Percentiles rank a stretch among this genome's conserved stretches.
Conservation (phyloP, 2,797 vertebrate species). For the Acrossocheilus wenchowensis region DNA sequence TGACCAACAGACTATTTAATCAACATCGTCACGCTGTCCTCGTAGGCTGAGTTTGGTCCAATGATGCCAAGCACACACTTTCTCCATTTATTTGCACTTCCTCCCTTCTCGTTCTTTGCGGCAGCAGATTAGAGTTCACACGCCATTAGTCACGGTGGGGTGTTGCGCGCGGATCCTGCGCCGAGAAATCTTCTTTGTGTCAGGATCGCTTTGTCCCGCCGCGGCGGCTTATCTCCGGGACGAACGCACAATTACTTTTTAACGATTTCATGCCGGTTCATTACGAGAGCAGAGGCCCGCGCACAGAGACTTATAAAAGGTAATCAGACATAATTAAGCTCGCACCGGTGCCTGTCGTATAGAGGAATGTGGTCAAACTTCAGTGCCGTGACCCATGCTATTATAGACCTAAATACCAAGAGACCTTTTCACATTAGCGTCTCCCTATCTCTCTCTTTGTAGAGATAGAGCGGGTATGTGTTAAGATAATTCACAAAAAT, state of each 20-base stretch:
- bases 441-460: not conserved
- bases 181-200: slow-evolving; percentile 75
- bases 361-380: slow-evolving; percentile 39
- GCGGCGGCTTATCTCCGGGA: slow-evolving; percentile 72
- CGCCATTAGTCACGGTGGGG: slow-evolving; percentile 77
- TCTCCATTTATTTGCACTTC: slow-evolving; percentile 37
- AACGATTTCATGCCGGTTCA: slow-evolving; percentile 79
- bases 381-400: slow-evolving; percentile 38
- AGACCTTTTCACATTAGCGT: slow-evolving; percentile 40
- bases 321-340: slow-evolving; percentile 73
- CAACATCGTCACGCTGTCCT: slow-evolving; percentile 4
- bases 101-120: slow-evolving; percentile 61
- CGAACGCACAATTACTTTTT: slow-evolving; percentile 75
- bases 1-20: slow-evolving; percentile 30
- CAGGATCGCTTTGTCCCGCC: slow-evolving; percentile 72
- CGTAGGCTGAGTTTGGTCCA: not conserved
- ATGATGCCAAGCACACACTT: slow-evolving; percentile 1
- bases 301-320: slow-evolving; percentile 70
- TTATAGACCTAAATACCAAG: slow-evolving; percentile 46
- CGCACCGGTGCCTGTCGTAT: slow-evolving; percentile 46
- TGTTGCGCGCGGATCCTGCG: slow-evolving; percentile 62
- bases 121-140: slow-evolving; percentile 75
- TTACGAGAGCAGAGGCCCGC: slow-evolving; percentile 73
- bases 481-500: slow-evolving; percentile 18
- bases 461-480: not conserved